Evolutionary conservation across 2,113 vertebrate species (phyloP).

Genomic region (Anolis carolinensis): DNA sequence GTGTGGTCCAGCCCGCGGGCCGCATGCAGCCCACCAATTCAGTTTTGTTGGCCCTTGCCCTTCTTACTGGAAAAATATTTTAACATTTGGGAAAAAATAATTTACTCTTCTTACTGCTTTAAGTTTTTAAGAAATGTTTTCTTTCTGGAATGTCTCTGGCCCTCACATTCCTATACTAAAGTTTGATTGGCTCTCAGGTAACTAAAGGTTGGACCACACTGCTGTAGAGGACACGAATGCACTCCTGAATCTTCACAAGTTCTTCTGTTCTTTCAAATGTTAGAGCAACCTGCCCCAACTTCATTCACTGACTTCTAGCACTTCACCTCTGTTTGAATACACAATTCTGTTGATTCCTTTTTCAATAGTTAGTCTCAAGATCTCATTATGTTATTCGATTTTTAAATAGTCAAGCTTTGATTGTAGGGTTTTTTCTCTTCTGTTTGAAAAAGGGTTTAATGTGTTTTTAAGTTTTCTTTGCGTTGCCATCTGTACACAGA

Average conservation of each 20-base stretch:
- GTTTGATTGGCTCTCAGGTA: no score
- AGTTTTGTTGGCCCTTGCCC: no score
- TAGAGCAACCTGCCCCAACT: neutral
- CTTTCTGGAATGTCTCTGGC: no score
- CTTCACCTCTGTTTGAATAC: neutral
- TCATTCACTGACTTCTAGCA: neutral
- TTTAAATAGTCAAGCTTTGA: neutral
- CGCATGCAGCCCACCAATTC: no score
- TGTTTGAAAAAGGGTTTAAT: neutral
- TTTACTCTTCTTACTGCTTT: no score
- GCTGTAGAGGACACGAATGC: neutral
- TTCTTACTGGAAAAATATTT: no score
- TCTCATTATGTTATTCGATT: neutral
- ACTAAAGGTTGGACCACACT: no score
- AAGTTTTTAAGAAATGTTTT: no score
- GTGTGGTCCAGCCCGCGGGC: no score
- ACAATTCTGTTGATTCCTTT: neutral
- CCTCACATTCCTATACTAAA: no score
- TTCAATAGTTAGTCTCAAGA: neutral
- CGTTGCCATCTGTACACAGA: fast-evolving
- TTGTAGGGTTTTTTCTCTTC: neutral
- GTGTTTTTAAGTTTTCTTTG: neutral
- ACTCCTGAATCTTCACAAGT: neutral
- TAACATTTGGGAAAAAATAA: no score
- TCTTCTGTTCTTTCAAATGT: neutral